Evolutionary conservation across 2,797 vertebrate genomes (phyloP).

Genomic region (Merluccius polli): DNA sequence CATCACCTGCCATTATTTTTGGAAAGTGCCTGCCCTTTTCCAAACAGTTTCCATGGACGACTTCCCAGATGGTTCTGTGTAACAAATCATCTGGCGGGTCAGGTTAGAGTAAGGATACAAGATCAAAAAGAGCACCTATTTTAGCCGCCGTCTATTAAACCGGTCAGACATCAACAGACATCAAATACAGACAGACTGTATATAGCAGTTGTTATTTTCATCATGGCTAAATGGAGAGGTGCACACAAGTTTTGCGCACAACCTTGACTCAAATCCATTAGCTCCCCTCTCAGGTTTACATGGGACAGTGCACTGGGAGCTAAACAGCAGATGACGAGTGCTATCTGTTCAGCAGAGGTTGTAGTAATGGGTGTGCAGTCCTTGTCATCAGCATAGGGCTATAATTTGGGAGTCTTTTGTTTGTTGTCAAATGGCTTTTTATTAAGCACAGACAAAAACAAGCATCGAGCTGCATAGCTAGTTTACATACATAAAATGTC

Average conservation of each 20-base stretch:
- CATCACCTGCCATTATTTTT: too few relatives aligned
- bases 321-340: conserved; percentile 43
- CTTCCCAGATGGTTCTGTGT: too few relatives aligned
- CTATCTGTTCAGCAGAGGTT: conserved; percentile 1
- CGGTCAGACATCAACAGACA: background rate
- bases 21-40: too few relatives aligned
- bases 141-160: background rate
- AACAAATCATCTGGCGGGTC: too few relatives aligned
- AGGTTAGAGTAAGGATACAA: background rate
- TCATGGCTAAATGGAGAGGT: background rate
- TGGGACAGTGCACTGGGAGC: conserved; percentile 53
- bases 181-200: background rate
- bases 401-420: background rate
- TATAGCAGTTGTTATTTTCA: conserved; percentile 27
- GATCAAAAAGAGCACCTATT: background rate
- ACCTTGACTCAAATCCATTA: conserved; percentile 48
- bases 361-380: conserved; percentile 44
- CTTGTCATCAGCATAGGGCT: conserved; percentile 43
- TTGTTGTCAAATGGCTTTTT: background rate
- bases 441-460: background rate
- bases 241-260: conserved; percentile 36
- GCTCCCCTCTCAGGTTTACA: conserved; percentile 48
- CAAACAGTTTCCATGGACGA: too few relatives aligned
- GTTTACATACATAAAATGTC: background rate
- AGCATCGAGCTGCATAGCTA: background rate